Percentiles rank a stretch among this genome's conserved stretches.
Evolutionary conservation across 1,140 invertebrate genomes (phyloP).

Genomic region (Heliothis subflexa): DNA sequence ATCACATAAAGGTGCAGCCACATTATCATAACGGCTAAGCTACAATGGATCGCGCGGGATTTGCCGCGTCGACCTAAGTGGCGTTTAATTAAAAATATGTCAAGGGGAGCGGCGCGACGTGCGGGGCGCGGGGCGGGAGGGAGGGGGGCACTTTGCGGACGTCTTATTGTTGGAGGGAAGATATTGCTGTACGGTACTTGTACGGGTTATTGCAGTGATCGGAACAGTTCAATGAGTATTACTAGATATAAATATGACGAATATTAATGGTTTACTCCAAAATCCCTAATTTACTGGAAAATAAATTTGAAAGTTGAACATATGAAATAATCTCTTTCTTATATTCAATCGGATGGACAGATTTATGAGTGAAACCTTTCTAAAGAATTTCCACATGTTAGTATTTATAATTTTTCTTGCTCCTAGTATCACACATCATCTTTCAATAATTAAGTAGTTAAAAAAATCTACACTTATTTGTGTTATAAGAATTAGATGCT

Average conservation of each 20-base stretch:
- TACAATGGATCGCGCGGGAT: slow-evolving; percentile 31
- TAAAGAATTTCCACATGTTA: too few species aligned
- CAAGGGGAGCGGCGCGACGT: slow-evolving; percentile 11
- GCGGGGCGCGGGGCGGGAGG: neutral
- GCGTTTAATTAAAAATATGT: slow-evolving; percentile 48
- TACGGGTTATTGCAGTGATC: neutral
- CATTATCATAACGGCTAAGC: slow-evolving; percentile 34
- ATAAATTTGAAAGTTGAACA: too few species aligned
- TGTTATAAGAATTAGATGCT: neutral
- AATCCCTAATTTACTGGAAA: too few species aligned
- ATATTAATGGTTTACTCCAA: too few species aligned
- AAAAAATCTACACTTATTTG: neutral
- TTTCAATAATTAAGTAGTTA: neutral
- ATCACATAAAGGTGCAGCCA: slow-evolving; percentile 35
- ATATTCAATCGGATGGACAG: too few species aligned
- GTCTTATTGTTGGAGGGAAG: slow-evolving; percentile 31
- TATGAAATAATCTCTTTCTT: too few species aligned
- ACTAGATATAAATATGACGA: too few species aligned
- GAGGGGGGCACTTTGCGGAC: slow-evolving; percentile 15
- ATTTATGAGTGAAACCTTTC: too few species aligned
- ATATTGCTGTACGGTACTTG: neutral
- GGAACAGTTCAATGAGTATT: too few species aligned
- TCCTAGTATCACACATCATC: neutral
- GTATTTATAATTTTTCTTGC: too few species aligned
- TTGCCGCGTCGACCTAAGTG: slow-evolving; percentile 27